Evolutionary conservation across 2,888 invertebrate species (phyloP).

Genomic region (Heliconius sara): DNA sequence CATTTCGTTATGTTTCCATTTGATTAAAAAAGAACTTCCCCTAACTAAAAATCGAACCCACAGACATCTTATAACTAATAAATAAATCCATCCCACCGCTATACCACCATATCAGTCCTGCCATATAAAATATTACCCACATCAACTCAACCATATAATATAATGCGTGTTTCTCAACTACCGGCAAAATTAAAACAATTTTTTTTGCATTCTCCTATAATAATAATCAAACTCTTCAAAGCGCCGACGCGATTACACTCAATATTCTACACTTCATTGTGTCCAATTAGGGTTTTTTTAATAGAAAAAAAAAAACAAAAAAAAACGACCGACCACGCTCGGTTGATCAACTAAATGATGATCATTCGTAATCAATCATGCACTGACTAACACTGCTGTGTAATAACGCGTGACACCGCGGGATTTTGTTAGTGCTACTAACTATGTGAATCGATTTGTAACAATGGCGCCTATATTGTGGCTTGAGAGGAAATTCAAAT

Average conservation of each 20-base stretch:
- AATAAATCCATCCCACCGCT: too few species aligned
- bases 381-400: conserved; percentile 58
- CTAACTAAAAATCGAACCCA: too few species aligned
- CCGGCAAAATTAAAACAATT: conserved; percentile 27
- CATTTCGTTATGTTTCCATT: too few species aligned
- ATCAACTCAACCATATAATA: conserved; percentile 11
- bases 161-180: conserved; percentile 25
- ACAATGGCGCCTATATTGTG: neutral
- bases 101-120: neutral
- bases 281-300: conserved; percentile 43
- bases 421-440: conserved; percentile 67
- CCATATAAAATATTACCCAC: neutral
- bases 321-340: conserved; percentile 46
- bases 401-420: conserved; percentile 68
- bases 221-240: conserved; percentile 43
- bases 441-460: conserved; percentile 48
- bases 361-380: conserved; percentile 65
- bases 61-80: too few species aligned
- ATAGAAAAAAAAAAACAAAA: conserved; percentile 46
- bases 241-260: conserved; percentile 42
- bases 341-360: neutral
- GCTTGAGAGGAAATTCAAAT: too few species aligned
- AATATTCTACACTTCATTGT: conserved; percentile 45
- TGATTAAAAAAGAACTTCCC: too few species aligned
- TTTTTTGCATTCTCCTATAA: conserved; percentile 28